These are phyloP conservation scores for Zaprionus bogoriensis DNA, from an alignment of 2,888 invertebrate genomes.

Conservation along the genomic window DNA sequence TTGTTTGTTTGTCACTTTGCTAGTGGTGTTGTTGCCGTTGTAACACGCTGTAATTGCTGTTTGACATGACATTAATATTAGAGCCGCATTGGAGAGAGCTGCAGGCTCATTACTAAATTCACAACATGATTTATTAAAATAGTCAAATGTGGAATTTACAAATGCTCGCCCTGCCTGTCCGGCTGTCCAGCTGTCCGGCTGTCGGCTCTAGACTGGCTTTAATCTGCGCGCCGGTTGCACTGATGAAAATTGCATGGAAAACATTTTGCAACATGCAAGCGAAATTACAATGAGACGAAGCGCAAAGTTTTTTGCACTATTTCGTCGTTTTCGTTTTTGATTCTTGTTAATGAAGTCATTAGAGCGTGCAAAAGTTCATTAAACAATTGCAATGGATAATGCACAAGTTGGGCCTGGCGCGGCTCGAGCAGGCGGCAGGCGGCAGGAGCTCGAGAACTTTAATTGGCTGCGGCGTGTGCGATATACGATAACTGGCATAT, in stretches of 20 bases:
- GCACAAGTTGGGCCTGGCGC: conserved; percentile 41
- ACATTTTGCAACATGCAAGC: conserved; percentile 37
- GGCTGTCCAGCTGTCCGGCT: too few species aligned
- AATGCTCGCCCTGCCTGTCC: conserved; percentile 30
- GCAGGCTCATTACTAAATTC: conserved; percentile 59
- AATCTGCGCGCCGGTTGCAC: background rate
- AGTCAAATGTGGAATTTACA: conserved; percentile 43
- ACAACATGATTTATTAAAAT: conserved; percentile 72
- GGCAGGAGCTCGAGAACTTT: conserved; percentile 66
- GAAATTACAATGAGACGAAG: conserved; percentile 27
- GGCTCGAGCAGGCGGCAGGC: background rate
- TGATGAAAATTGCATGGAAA: conserved; percentile 47
- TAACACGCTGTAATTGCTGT: conserved; percentile 72
- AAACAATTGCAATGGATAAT: conserved; percentile 72
- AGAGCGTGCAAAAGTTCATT: conserved; percentile 73
- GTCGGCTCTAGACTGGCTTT: too few species aligned
- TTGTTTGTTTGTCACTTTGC: too few species aligned
- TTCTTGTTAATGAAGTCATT: conserved; percentile 68
- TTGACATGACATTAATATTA: conserved; percentile 77
- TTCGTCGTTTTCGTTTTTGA: conserved; percentile 13
- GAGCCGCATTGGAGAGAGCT: conserved; percentile 23
- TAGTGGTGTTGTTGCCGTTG: conserved; percentile 37
- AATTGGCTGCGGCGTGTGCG: conserved; percentile 71
- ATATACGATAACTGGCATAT: conserved; percentile 67
- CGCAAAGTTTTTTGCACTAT: conserved; percentile 28